Percentiles rank a stretch among this genome's conserved stretches.
Conservation (phyloP, 2,113 vertebrate species). For the Catharus bicknelli region DNA sequence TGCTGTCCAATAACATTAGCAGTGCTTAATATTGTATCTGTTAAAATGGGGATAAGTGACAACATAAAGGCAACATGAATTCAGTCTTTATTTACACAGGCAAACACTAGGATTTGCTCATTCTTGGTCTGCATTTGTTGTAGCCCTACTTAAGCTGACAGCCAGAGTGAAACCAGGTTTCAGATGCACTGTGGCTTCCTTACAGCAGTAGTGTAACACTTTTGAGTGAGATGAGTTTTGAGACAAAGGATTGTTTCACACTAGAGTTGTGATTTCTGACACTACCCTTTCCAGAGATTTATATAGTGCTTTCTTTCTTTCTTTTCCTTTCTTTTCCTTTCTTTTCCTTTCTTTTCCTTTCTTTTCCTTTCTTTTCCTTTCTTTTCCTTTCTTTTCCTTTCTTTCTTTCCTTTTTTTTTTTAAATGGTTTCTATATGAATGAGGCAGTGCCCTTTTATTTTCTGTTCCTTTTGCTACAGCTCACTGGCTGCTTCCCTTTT, state of each 20-base stretch:
- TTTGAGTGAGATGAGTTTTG: neutral
- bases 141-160: neutral
- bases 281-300: neutral
- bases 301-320: neutral
- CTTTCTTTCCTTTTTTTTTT: neutral
- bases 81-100: neutral
- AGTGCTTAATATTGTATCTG: neutral
- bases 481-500: slow-evolving; percentile 29
- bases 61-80: neutral
- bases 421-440: neutral
- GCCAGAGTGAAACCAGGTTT: neutral
- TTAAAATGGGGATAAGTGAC: neutral
- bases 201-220: neutral
- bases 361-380: too few species aligned
- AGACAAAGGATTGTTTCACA: neutral
- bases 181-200: accelerated
- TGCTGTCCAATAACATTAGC: neutral
- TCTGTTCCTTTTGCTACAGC: slow-evolving; percentile 7
- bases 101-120: neutral
- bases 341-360: neutral
- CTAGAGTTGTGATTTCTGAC: neutral
- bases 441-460: neutral
- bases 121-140: neutral
- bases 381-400: neutral
- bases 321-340: too few species aligned